Base-by-base conservation (phyloP, 2,797 vertebrate species). In the Delichon dasypus region DNA sequence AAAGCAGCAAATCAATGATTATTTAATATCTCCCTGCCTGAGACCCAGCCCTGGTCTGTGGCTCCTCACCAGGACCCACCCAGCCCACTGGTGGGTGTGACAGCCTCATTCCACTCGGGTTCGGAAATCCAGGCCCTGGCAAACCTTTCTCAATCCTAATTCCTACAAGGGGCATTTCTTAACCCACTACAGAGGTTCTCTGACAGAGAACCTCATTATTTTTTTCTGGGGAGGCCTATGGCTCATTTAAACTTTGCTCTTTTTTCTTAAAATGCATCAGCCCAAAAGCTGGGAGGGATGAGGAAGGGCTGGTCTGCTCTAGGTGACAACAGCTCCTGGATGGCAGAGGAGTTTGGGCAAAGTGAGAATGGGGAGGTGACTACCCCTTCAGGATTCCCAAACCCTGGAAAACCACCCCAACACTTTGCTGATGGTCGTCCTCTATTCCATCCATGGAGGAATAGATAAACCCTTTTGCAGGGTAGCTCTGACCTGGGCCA, bases 371-470 rank as follows among this genome's bases (percentile, higher is more conserved):
- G 12, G 10, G 44, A 71, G 10, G 25, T 21, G 32, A 61, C 9
- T 30, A 29, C 17, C 19, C 14, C 17, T 27, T 9, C 11, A 44
- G 30, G 32, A 21, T 18, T 38, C 54, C 48, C 27, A 42, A 62
- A 74, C 14, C 17, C 25, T 11, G 34, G 51, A 70, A 47, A 42
- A 91, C 29, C 34, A 70, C 7, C 23, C 25, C 57, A 6, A 14
- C 50, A 17, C 38, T 32, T 53, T 4, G 4, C 32, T 51, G 17
- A 10, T 0, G 3, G 29, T 54, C 29, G 44, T 70, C 2, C 38
- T 55, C 48, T 8, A 1, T 1, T 17, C 54, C 47, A 4, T 0
- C 34, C 53, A 5, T 1, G 3, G n/a, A 25, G n/a, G 22, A 14
- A 57, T 1, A 36, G 36, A 26, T 2, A 45, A 65, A 5, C 19